A percentile compares a stretch with the other conserved stretches of the same genome.
These are phyloP conservation scores for Pampusana beccarii DNA, from an alignment of 2,113 vertebrate species.

Conservation along the genomic window DNA sequence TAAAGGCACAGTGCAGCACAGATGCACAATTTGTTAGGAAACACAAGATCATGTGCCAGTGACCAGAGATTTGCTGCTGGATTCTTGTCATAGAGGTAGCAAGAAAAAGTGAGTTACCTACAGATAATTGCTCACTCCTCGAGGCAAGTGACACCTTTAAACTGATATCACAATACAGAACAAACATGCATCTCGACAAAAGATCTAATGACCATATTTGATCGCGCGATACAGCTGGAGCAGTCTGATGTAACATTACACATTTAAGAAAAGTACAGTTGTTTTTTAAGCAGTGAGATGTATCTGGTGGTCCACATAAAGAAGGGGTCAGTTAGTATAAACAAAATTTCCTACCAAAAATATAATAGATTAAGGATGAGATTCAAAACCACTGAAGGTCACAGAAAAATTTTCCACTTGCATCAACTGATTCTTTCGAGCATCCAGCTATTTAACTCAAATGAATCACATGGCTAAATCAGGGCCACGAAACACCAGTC, in stretches of 20 bases:
- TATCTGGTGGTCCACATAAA: background rate
- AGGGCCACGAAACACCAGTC: background rate
- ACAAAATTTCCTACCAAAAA: background rate
- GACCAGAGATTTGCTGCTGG: slow-evolving; percentile 62
- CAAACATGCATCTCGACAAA: slow-evolving; percentile 14
- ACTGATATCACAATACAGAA: slow-evolving; percentile 41
- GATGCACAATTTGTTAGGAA: slow-evolving; percentile 62
- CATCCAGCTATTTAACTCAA: background rate
- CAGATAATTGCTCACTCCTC: slow-evolving; percentile 62
- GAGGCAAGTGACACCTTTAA: slow-evolving; percentile 61
- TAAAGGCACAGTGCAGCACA: slow-evolving; percentile 18
- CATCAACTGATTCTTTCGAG: background rate
- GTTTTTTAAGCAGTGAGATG: background rate
- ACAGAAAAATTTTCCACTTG: background rate
- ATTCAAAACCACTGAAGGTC: background rate
- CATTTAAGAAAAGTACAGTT: background rate
- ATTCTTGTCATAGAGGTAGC: slow-evolving; percentile 32
- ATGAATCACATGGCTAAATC: background rate
- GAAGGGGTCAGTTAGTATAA: background rate
- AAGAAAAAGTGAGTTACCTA: slow-evolving; percentile 60
- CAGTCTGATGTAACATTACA: background rate
- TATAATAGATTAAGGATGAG: background rate
- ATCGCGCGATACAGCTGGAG: background rate
- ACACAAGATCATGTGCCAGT: slow-evolving; percentile 35
- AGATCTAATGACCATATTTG: background rate